Conservation (phyloP, 92 coral and sea anemone species). For the Isaurus tuberculatus region DNA sequence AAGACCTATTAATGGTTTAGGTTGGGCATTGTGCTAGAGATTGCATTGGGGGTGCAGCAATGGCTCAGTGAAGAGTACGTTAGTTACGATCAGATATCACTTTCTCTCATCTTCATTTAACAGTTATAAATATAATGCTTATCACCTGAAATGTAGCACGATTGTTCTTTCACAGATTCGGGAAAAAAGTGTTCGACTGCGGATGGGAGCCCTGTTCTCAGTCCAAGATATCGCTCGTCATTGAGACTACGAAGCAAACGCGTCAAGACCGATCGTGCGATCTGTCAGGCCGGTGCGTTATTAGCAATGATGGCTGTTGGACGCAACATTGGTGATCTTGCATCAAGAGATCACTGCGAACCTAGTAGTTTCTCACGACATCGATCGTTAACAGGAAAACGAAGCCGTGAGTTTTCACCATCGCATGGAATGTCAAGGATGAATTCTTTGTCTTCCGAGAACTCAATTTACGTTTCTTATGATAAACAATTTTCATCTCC, state of each 20-base stretch:
- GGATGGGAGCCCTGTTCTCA: conserved; percentile 69
- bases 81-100: too few species aligned
- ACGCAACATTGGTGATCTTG: conserved; percentile 22
- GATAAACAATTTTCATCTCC: conserved; percentile 46
- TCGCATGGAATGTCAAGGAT: conserved; percentile 77
- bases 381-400: conserved; percentile 76
- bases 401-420: conserved; percentile 73
- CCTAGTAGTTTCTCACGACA: conserved; percentile 63
- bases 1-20: too few species aligned
- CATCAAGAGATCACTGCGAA: conserved; percentile 17
- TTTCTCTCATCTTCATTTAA: too few species aligned
- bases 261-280: conserved; percentile 36
- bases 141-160: not conserved
- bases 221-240: conserved; percentile 33
- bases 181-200: conserved; percentile 61
- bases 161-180: conserved; percentile 6
- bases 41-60: too few species aligned
- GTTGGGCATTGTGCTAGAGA: too few species aligned
- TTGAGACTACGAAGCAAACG: conserved; percentile 34
- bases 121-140: too few species aligned
- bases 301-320: conserved; percentile 37
- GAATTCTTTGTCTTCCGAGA: conserved; percentile 73
- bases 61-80: too few species aligned
- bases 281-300: conserved; percentile 32
- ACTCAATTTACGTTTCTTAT: conserved; percentile 43